Evolutionary conservation across 23 tunicate species (phyloP), one percentile per base, ranked within the genome.

Genomic region (Botrylloides violaceus): DNA sequence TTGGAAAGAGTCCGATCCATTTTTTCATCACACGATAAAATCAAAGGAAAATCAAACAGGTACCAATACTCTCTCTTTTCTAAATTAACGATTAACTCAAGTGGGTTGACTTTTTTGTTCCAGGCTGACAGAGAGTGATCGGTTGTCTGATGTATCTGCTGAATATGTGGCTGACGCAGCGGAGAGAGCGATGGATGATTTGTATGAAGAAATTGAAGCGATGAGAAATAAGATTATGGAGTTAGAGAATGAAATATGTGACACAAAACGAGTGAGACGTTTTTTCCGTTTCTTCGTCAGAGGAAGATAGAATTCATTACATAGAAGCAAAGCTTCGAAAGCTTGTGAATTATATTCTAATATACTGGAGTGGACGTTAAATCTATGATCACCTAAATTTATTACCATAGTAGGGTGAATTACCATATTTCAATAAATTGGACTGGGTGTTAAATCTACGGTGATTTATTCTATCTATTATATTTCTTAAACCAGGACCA

Each of bases 241-340:
- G 50, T 58, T 87, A 34, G 95, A 87, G 49, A 79, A 82, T 1
- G 86, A 80, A 35, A 47, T 87, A 0, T 75, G 77, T 64, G 95
- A 80, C 23, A 32, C 79, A 3, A 87, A 87, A 1, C 86, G 80
- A 79, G 95, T 87, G 2, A 36, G 36, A 0, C 25, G 12, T 1
- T 34, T 43, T 9, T n/a, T 38, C 49, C 19, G 32, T 66, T 0
- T n/a, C 18, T n/a, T n/a, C n/a, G n/a, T n/a, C n/a, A n/a, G n/a
- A n/a, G n/a, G n/a, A n/a, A n/a, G 18, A 18, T 19, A 19, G 56
- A 18, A 48, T 48, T 48, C n/a, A n/a, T n/a, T n/a, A n/a, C n/a
- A n/a, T n/a, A n/a, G n/a, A n/a, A n/a, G n/a, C n/a, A n/a, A n/a
- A n/a, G n/a, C n/a, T n/a, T n/a, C n/a, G n/a, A n/a, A n/a, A n/a